Evolutionary conservation across 2,888 invertebrate genomes (phyloP).

Genomic region (Gryllus longicercus): DNA sequence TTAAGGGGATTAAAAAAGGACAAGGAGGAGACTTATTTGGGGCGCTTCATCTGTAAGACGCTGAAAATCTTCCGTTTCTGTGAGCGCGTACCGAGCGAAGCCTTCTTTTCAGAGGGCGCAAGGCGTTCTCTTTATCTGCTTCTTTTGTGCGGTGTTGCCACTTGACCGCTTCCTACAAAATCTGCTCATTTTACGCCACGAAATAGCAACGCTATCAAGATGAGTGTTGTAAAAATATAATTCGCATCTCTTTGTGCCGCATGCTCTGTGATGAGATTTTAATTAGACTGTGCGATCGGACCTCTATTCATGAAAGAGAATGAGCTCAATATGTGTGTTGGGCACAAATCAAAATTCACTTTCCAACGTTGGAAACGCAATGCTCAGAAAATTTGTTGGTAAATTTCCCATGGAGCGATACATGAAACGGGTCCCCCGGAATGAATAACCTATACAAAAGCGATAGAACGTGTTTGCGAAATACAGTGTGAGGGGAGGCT

Average conservation of each 20-base stretch:
- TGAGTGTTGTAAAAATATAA: background rate
- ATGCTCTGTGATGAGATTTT: constrained; percentile 17
- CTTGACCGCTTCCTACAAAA: background rate
- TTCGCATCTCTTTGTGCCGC: background rate
- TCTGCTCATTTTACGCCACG: background rate
- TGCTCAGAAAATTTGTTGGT: background rate
- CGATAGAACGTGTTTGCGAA: background rate
- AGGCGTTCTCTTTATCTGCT: too few relatives aligned
- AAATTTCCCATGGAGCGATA: background rate
- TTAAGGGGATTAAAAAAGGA: too few relatives aligned
- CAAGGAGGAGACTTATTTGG: too few relatives aligned
- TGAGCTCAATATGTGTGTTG: background rate
- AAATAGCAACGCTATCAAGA: background rate
- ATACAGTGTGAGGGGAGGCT: background rate
- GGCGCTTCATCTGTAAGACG: too few relatives aligned
- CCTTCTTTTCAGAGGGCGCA: too few relatives aligned
- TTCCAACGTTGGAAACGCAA: background rate
- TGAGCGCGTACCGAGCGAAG: too few relatives aligned
- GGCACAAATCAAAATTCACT: background rate
- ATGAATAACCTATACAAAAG: background rate
- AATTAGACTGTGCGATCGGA: background rate
- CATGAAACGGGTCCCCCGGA: background rate
- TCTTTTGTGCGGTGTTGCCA: too few relatives aligned
- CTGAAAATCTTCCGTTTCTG: too few relatives aligned
- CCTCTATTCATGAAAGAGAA: background rate